phyloP scores from a whole-genome alignment of 1,140 invertebrate genomes.

The Drosophila athabasca region DNA sequence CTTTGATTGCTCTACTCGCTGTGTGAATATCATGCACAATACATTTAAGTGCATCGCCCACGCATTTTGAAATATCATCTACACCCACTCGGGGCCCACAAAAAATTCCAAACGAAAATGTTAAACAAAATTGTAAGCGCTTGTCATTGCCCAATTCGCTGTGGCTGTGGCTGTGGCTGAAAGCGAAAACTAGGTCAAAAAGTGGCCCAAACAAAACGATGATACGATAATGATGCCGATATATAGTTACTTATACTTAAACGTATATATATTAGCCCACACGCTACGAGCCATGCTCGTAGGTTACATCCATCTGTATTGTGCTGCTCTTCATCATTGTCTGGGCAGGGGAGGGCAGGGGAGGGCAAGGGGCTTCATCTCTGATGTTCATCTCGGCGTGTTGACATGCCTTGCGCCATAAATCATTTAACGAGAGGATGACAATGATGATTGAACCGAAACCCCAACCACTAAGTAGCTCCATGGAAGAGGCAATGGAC shows the following conservation, averaged over 20 bases:
- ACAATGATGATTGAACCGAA: constrained; percentile 42
- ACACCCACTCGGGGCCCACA: constrained; percentile 10
- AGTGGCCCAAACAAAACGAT: constrained; percentile 45
- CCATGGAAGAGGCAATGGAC: constrained; percentile 12
- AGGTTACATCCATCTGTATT: too few species aligned
- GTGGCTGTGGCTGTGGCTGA: not conserved
- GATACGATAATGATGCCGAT: constrained; percentile 41
- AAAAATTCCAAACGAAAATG: constrained; percentile 20
- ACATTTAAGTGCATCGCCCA: constrained; percentile 22
- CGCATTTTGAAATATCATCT: constrained; percentile 30
- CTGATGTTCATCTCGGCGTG: constrained; percentile 50
- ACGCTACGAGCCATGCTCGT: too few species aligned
- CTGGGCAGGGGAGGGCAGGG: too few species aligned
- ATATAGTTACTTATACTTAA: constrained; percentile 8
- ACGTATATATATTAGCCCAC: constrained; percentile 6
- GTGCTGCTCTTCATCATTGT: too few species aligned
- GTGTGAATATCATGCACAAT: constrained; percentile 17
- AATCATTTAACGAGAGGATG: constrained; percentile 50
- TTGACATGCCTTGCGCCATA: constrained; percentile 58
- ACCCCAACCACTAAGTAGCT: too few species aligned
- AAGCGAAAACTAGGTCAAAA: constrained; percentile 53
- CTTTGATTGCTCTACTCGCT: too few species aligned
- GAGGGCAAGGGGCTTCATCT: not conserved
- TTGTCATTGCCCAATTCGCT: constrained; percentile 42
- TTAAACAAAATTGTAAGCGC: constrained; percentile 30